Conservation (phyloP, 2,888 invertebrate genomes). For the Galeopsomyia nigrocyanea region DNA sequence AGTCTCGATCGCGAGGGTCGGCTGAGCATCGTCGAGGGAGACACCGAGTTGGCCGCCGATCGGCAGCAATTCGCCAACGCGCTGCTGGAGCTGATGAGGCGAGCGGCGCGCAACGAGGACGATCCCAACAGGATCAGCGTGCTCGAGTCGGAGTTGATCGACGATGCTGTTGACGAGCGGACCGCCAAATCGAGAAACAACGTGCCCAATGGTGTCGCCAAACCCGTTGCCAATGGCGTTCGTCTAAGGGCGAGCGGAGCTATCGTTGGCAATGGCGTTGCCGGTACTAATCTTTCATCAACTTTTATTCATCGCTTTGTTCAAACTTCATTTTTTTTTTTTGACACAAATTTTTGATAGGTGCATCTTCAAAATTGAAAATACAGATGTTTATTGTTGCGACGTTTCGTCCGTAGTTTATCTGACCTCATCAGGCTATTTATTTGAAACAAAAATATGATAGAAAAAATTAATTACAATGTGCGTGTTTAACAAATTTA, state of each 20-base stretch:
- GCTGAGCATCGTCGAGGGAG: slow-evolving; percentile 89
- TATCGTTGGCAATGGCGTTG: slow-evolving; percentile 50
- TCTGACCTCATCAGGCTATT: no score
- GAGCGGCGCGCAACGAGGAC: slow-evolving; percentile 60
- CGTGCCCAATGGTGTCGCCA: slow-evolving; percentile 66
- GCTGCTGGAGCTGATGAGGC: slow-evolving; percentile 77
- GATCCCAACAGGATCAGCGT: slow-evolving; percentile 50
- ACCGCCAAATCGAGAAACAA: slow-evolving; percentile 62
- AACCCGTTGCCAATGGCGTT: slow-evolving; percentile 69
- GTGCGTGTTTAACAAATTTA: no score
- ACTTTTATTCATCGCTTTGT: no score
- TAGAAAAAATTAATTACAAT: no score
- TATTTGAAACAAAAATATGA: no score
- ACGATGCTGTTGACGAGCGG: slow-evolving; percentile 49
- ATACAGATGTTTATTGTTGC: no score
- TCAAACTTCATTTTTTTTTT: no score
- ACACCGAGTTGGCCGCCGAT: slow-evolving; percentile 84
- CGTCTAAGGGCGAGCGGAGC: slow-evolving; percentile 15
- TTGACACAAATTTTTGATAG: no score
- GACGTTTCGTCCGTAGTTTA: no score
- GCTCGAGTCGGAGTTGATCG: slow-evolving; percentile 17
- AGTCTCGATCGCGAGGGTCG: slow-evolving; percentile 85
- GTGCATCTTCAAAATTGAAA: no score
- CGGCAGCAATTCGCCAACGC: slow-evolving; percentile 83
- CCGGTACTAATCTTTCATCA: slow-evolving; percentile 35